Evolutionary conservation across 2,888 invertebrate genomes (phyloP).

Genomic region (Pachymerium ferrugineum): DNA sequence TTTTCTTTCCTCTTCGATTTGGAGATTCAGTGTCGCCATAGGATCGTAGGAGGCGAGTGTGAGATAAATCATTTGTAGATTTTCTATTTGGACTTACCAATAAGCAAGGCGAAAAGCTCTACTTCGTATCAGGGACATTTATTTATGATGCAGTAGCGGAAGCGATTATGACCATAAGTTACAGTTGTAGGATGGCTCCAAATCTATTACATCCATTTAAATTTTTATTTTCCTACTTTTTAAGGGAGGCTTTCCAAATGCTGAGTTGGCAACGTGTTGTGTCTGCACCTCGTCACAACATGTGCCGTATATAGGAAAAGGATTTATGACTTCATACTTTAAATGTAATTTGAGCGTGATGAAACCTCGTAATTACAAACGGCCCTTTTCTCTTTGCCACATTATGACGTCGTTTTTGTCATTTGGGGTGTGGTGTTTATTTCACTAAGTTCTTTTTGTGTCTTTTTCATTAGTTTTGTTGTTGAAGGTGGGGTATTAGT

Average conservation of each 20-base stretch:
- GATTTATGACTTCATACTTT: not conserved
- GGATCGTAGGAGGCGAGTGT: not conserved
- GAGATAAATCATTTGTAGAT: constrained; percentile 27
- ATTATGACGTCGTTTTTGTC: not conserved
- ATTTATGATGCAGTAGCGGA: constrained; percentile 27
- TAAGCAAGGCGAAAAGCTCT: constrained; percentile 16
- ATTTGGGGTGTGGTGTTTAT: too few species aligned
- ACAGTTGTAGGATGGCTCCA: not conserved
- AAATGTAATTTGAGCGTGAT: constrained; percentile 11
- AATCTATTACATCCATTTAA: constrained; percentile 27
- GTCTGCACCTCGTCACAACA: constrained; percentile 14
- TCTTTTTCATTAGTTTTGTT: too few species aligned
- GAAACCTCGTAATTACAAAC: constrained; percentile 2
- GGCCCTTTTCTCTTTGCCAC: not conserved
- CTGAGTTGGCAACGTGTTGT: not conserved
- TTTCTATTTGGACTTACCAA: constrained; percentile 15
- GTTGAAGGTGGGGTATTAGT: not conserved
- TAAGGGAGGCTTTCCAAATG: not conserved
- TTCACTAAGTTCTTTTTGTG: too few species aligned
- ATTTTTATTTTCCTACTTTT: constrained; percentile 14
- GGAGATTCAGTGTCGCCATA: constrained; percentile 17
- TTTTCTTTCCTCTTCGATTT: not conserved
- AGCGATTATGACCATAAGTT: constrained; percentile 25
- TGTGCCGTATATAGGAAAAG: not conserved
- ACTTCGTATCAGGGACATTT: constrained; percentile 22